Conservation (phyloP, 2,797 vertebrate genomes). For the Eulemur coronatus region DNA sequence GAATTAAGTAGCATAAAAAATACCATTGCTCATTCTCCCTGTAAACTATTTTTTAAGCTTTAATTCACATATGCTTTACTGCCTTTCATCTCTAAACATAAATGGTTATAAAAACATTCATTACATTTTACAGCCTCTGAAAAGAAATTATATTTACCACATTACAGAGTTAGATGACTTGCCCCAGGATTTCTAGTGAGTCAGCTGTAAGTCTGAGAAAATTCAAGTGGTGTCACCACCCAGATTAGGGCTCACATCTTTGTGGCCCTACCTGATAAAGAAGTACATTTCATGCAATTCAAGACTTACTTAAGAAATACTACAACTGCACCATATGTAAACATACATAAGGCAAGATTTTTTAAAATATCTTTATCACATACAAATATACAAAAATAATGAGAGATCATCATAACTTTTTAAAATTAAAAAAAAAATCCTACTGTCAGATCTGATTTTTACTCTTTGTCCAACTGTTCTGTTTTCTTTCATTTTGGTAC, state of each 20-base stretch:
- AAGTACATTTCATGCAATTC: background rate
- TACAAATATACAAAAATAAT: background rate
- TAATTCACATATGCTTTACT: constrained; percentile 39
- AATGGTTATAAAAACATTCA: constrained; percentile 46
- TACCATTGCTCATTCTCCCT: background rate
- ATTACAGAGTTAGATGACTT: constrained; percentile 10
- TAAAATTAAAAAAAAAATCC: background rate
- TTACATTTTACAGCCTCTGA: constrained; percentile 41
- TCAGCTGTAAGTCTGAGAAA: constrained; percentile 18
- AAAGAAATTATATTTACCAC: constrained; percentile 16
- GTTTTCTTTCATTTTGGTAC: constrained; percentile 17
- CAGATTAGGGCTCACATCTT: background rate
- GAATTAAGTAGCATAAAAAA: background rate
- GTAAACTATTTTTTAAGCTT: constrained; percentile 21
- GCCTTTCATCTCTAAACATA: constrained; percentile 58
- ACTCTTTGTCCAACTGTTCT: background rate
- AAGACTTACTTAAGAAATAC: constrained; percentile 1
- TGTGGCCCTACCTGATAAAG: background rate
- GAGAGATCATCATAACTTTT: background rate
- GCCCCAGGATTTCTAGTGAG: background rate
- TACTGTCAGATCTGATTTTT: constrained; percentile 7
- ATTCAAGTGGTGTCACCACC: background rate
- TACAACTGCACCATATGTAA: background rate
- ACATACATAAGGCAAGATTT: background rate
- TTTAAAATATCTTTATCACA: background rate